Evolutionary conservation across 2,888 invertebrate species (phyloP), one percentile per base, ranked within the genome.

Genomic region (Mimumesa dahlbomi): DNA sequence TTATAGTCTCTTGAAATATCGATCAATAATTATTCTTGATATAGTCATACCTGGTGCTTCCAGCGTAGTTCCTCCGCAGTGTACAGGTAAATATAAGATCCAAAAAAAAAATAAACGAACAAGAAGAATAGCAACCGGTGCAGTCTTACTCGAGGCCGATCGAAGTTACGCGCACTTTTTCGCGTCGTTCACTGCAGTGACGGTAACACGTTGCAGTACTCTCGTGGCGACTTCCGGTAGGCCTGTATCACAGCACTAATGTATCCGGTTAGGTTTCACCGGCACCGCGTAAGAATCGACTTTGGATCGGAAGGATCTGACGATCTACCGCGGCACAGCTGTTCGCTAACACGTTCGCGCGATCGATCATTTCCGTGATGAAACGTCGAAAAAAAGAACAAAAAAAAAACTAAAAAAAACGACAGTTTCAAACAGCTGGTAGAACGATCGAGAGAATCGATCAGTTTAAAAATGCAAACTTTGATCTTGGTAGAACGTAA

Each of bases 171-270:
- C 74, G 68, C 80, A 79, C 79, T 77, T 79, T 77, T 74, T 69
- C 69, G 74, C 71, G 74, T 65, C 71, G 74, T 69, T 76, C 76
- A 48, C 66, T 68, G 79, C 80, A 79, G 65, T 71, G 65, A 49
- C 64, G 69, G 38, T 62, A 65, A 63, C 58, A 58, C 70, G 62
- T 57, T 69, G 69, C 73, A 49, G 70, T 58, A 54, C 42, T 36
- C 31, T 53, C 38, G 18, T 43, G 52, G 14, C 7, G 36, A 40
- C 46, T 40, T 50, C 50, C 46, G 31, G 40, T 22, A 42, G 22
- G 36, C 70, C 57, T n/a, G 36, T 25, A 36, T 48, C 65, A 61
- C 71, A 54, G 16, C 57, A 63, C 53, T 63, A 13, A 36, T 11
- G 29, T 19, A 16, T 49, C 25, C 14, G 5, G 21, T 22, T 5